Evolutionary conservation across 2,888 invertebrate species (phyloP).

Genomic region (Epistrophe grossulariae): DNA sequence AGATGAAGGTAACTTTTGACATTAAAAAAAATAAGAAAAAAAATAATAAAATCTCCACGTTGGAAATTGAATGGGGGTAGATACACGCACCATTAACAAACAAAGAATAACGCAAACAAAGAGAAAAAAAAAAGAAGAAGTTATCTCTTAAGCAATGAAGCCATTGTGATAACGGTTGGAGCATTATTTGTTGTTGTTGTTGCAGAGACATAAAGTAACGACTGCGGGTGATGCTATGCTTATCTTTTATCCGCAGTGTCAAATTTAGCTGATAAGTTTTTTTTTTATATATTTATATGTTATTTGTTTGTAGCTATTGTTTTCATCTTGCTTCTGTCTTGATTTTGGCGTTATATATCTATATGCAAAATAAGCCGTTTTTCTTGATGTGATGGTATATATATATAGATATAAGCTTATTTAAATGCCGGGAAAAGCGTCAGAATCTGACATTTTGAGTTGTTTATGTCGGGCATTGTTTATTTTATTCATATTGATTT

Average conservation of each 20-base stretch:
- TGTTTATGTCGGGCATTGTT: conserved; percentile 17
- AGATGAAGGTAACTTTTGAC: conserved; percentile 23
- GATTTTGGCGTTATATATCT: background rate
- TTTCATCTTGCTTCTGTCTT: conserved; percentile 14
- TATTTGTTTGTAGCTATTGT: conserved; percentile 1
- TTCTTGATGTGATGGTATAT: background rate
- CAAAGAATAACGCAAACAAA: conserved; percentile 3
- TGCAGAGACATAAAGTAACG: background rate
- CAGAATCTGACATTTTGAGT: conserved; percentile 23
- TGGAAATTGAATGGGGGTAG: conserved; percentile 29
- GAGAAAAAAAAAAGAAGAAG: background rate
- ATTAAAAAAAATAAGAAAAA: conserved; percentile 11
- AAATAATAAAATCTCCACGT: conserved; percentile 4
- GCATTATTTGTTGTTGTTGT: background rate
- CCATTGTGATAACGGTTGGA: conserved; percentile 7
- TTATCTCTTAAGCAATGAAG: conserved; percentile 5
- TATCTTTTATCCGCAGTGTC: conserved; percentile 63
- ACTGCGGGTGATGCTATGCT: conserved; percentile 19
- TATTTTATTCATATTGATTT: conserved; percentile 20
- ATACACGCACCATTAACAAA: conserved; percentile 21
- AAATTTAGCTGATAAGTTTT: conserved; percentile 38
- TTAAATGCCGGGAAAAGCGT: background rate
- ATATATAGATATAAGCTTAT: background rate
- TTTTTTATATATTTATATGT: background rate
- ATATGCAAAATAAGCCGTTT: conserved; percentile 10